Conservation (phyloP, 2,888 invertebrate genomes). For the Luperina testacea region DNA sequence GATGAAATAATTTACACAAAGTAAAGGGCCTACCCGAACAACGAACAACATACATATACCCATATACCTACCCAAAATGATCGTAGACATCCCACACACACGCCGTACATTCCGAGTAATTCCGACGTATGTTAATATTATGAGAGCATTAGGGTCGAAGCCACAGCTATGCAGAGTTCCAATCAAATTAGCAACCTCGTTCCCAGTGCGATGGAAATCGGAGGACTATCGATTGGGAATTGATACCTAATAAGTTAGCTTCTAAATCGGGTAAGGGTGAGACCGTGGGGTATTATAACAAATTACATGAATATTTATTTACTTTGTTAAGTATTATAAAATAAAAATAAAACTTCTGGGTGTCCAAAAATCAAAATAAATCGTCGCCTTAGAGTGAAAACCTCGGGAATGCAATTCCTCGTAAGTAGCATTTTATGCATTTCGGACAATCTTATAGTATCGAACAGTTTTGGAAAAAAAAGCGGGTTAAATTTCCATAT, state of each 20-base stretch:
- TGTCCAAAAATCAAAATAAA: background rate
- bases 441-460: too few relatives aligned
- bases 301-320: background rate
- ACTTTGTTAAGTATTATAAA: background rate
- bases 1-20: background rate
- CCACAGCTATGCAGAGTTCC: conserved; percentile 49
- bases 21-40: background rate
- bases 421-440: too few relatives aligned
- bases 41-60: background rate
- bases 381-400: too few relatives aligned
- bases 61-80: background rate
- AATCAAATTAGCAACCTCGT: conserved; percentile 52
- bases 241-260: conserved; percentile 24
- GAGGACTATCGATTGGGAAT: conserved; percentile 42
- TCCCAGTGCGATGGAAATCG: conserved; percentile 30
- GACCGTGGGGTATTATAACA: background rate
- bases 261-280: background rate
- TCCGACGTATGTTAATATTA: conserved; percentile 56
- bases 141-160: conserved; percentile 46
- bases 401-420: too few relatives aligned
- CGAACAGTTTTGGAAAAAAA: too few relatives aligned
- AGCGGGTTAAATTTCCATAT: too few relatives aligned
- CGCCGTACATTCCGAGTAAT: conserved; percentile 19
- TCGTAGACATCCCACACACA: conserved; percentile 6
- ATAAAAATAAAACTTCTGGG: background rate